Conservation (phyloP, 2,113 vertebrate genomes). For the Tringa solitaria region DNA sequence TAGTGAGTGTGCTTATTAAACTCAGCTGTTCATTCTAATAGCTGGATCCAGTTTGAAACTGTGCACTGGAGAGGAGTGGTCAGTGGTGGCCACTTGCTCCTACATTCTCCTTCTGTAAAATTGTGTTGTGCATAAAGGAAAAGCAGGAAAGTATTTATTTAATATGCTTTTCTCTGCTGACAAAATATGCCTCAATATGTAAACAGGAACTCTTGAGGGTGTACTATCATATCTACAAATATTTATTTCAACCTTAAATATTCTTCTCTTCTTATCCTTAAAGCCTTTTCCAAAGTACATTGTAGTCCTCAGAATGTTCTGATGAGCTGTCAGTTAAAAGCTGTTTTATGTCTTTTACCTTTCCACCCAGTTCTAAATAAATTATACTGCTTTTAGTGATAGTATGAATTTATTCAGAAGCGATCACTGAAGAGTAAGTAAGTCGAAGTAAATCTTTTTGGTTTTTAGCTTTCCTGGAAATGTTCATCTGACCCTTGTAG, state of each 20-base stretch:
- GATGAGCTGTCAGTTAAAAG: constrained; percentile 6
- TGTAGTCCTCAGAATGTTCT: neutral
- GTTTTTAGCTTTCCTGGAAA: neutral
- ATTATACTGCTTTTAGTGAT: neutral
- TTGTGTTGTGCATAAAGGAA: neutral
- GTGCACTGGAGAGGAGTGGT: accelerated
- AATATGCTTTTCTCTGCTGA: neutral
- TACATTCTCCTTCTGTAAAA: neutral
- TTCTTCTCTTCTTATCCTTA: neutral
- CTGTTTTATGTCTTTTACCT: neutral
- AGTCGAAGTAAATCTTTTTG: neutral
- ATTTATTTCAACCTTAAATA: constrained; percentile 4
- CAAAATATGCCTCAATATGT: neutral
- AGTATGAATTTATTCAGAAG: neutral
- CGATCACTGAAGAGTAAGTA: neutral
- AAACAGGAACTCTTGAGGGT: neutral
- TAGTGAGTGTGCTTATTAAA: neutral
- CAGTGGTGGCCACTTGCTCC: neutral
- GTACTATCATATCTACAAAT: neutral
- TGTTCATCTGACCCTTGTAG: neutral
- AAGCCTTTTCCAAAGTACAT: neutral
- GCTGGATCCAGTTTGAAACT: neutral
- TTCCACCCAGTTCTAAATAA: neutral
- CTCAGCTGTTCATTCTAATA: neutral
- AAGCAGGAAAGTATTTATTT: neutral